phyloP scores from a whole-genome alignment of 2,888 invertebrate species.

The Drosophila mayaguana region DNA sequence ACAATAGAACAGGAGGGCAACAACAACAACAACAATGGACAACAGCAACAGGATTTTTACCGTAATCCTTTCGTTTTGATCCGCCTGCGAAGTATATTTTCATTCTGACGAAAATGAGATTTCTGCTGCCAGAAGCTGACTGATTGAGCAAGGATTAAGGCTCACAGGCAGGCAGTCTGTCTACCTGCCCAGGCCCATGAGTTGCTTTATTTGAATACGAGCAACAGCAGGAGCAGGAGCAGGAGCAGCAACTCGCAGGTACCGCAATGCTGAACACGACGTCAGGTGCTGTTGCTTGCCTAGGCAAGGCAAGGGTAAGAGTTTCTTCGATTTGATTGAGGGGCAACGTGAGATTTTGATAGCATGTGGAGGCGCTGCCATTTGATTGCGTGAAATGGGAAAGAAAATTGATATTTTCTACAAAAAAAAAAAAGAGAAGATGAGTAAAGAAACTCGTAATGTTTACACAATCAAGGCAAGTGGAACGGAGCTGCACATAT shows the following conservation, averaged over 20 bases:
- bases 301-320: constrained; percentile 36
- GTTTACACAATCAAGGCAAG: constrained; percentile 39
- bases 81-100: constrained; percentile 79
- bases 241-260: constrained; percentile 40
- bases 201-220: constrained; percentile 74
- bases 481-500: constrained; percentile 48
- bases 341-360: constrained; percentile 51
- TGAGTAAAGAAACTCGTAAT: constrained; percentile 6
- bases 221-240: constrained; percentile 18
- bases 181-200: constrained; percentile 63
- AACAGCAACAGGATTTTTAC: constrained; percentile 66
- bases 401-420: constrained; percentile 60
- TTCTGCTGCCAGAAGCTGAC: constrained; percentile 48
- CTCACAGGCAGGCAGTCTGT: constrained; percentile 10
- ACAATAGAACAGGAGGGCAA: constrained; percentile 54
- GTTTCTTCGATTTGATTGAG: constrained; percentile 34
- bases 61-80: constrained; percentile 80
- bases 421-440: background rate
- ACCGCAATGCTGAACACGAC: constrained; percentile 35
- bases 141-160: constrained; percentile 72
- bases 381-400: constrained; percentile 71
- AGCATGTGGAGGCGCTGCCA: constrained; percentile 48
- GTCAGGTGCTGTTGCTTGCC: constrained; percentile 56
- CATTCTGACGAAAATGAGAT: constrained; percentile 77
- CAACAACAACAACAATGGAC: constrained; percentile 14